These are phyloP conservation scores for Poeciliopsis paucimaculata DNA, from an alignment of 2,797 vertebrate species.

Conservation along the genomic window DNA sequence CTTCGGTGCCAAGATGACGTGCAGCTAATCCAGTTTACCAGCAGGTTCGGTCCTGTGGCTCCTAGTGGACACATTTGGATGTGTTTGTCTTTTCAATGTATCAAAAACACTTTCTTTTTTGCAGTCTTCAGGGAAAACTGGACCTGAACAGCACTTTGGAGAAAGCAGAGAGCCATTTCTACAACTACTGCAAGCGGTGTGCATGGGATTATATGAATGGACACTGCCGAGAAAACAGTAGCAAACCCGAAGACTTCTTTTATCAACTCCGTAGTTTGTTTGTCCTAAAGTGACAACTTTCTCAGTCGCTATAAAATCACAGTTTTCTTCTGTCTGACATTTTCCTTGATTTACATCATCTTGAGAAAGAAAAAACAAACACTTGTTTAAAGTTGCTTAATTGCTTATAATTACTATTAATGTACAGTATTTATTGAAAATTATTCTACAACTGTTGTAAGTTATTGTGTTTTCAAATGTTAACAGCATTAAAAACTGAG, in stretches of 20 bases:
- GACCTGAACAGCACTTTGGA: constrained; percentile 80
- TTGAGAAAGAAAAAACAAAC: neutral
- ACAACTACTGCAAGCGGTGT: constrained; percentile 82
- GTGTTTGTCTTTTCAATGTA: neutral
- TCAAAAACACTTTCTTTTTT: constrained; percentile 4
- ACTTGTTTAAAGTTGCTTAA: constrained; percentile 39
- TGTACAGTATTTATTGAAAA: constrained; percentile 64
- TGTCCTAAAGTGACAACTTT: constrained; percentile 68
- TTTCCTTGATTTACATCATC: constrained; percentile 18
- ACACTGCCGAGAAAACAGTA: constrained; percentile 53
- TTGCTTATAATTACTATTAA: constrained; percentile 16
- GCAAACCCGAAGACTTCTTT: constrained; percentile 77
- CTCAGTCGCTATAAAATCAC: constrained; percentile 12
- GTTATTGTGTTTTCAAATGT: constrained; percentile 2
- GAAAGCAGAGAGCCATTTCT: constrained; percentile 82
- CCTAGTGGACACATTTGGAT: neutral
- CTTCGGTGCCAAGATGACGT: constrained; percentile 76
- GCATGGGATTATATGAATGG: constrained; percentile 72
- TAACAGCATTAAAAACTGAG: neutral
- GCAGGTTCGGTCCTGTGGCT: constrained; percentile 63
- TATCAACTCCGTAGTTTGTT: constrained; percentile 81
- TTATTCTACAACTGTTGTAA: constrained; percentile 16
- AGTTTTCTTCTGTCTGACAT: constrained; percentile 16
- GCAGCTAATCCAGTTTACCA: constrained; percentile 83
- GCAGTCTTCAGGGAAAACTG: constrained; percentile 82